phyloP scores from a whole-genome alignment of 1,140 invertebrate genomes.

The Halesus radiatus region DNA sequence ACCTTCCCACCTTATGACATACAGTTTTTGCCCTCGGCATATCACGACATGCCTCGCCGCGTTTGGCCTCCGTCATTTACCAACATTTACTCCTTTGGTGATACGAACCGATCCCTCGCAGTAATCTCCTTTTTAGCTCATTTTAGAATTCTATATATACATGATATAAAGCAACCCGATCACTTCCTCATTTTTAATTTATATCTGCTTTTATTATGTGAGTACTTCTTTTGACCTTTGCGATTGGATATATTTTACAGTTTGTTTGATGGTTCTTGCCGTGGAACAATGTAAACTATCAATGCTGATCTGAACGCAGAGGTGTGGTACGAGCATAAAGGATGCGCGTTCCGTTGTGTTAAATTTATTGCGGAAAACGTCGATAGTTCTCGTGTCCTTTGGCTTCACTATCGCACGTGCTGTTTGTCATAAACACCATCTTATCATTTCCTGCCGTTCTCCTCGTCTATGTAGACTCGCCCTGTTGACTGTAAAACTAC shows the following conservation, averaged over 20 bases:
- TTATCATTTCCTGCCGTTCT: conserved; percentile 28
- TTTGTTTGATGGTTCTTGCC: not conserved
- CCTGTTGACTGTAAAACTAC: not conserved
- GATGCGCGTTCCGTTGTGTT: conserved; percentile 14
- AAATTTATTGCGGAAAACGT: conserved; percentile 30
- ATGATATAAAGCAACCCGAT: too few relatives aligned
- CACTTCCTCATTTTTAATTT: conserved; percentile 18
- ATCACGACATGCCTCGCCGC: conserved; percentile 34
- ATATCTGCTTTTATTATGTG: not conserved
- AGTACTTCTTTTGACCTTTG: not conserved
- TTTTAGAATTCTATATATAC: too few relatives aligned
- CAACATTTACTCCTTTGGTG: conserved; percentile 17
- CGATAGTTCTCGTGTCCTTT: conserved; percentile 26
- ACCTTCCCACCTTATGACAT: conserved; percentile 35
- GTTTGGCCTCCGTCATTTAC: conserved; percentile 18
- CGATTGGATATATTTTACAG: not conserved
- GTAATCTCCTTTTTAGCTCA: conserved; percentile 19
- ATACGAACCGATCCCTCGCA: not conserved
- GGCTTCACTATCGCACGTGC: conserved; percentile 10
- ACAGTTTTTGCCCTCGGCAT: conserved; percentile 35
- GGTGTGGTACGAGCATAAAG: not conserved
- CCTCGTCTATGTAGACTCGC: not conserved
- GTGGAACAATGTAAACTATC: conserved; percentile 5
- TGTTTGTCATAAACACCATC: conserved; percentile 28
- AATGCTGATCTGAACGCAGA: not conserved